Base-by-base conservation (phyloP, 2,888 invertebrate genomes). In the Habroteleia sp. region DNA sequence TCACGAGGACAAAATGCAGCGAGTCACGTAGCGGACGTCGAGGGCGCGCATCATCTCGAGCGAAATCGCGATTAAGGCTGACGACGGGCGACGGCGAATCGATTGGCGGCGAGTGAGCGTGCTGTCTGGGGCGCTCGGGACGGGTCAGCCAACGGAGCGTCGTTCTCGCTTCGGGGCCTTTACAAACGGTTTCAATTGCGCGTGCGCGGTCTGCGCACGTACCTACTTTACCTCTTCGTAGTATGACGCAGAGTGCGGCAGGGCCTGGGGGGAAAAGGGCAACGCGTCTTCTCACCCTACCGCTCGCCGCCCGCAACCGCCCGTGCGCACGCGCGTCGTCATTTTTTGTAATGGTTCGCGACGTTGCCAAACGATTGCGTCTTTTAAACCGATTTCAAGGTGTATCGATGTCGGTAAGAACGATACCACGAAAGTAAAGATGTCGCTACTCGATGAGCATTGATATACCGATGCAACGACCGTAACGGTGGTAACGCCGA, bases 121-220 rank as follows among this genome's bases (percentile, higher is more conserved):
- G 48, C 62, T 50, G 62, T 37, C 48, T 63, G 46, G 31, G 33
- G 29, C 33, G 39, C 62, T 63, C 62, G 50, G 41, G 16, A 27
- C 46, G 46, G 37, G 27, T 50, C 48, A 25, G 50, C 50, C 62
- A 41, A 27, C 48, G 10, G 41, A 39, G 62, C 62, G 50, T 39
- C 62, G 11, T 29, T 48, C 44, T 31, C 7, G 2, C 11, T 29
- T 42, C 33, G 20, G 35, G 23, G 14, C 56, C 35, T 60, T 46
- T 58, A 33, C 44, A 35, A 35, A 17, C 46, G 37, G 25, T 16
- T 25, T 4, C 7, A 3, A 16, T 10, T 46, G 60, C 58, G 58
- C 42, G 44, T 42, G 58, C 58, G 58, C 58, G 54, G 20, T 16
- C 16, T 48, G 33, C 48, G 48, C 48, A 33, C 48, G 33, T 46